These are phyloP conservation scores for Pteropus rufus DNA, from an alignment of 2,797 vertebrate species.

Conservation along the genomic window DNA sequence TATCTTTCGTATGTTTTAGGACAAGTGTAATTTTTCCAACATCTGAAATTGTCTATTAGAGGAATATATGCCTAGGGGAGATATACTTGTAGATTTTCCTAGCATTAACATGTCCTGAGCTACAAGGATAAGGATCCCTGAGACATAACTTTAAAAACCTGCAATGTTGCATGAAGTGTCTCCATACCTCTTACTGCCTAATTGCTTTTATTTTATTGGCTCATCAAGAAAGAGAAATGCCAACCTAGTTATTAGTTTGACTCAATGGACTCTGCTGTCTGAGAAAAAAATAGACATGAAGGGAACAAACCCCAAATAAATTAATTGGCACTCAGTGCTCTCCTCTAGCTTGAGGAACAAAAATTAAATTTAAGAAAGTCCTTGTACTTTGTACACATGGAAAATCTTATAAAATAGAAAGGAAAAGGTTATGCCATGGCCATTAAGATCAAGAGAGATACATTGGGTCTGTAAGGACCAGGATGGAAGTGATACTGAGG, in stretches of 20 bases:
- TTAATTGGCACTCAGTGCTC: not conserved
- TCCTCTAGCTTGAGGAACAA: not conserved
- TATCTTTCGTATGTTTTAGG: not conserved
- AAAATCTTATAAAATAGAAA: not conserved
- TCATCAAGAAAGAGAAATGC: not conserved
- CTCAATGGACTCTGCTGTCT: not conserved
- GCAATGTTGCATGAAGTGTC: not conserved
- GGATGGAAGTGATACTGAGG: not conserved
- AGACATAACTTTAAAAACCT: not conserved
- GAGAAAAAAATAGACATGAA: not conserved
- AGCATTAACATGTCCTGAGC: not conserved
- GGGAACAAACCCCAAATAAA: not conserved
- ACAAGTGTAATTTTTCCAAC: not conserved
- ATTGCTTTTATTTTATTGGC: not conserved
- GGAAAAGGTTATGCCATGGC: not conserved
- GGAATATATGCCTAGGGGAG: not conserved
- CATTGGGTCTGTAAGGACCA: not conserved
- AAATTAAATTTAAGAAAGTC: not conserved
- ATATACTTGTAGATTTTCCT: not conserved
- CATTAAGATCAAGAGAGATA: not conserved
- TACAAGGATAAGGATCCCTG: not conserved
- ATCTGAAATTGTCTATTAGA: constrained; percentile 28
- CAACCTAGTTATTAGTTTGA: not conserved
- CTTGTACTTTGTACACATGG: not conserved
- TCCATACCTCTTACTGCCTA: not conserved